Evolutionary conservation across 2,113 vertebrate genomes (phyloP).

Genomic region (Passer montanus): DNA sequence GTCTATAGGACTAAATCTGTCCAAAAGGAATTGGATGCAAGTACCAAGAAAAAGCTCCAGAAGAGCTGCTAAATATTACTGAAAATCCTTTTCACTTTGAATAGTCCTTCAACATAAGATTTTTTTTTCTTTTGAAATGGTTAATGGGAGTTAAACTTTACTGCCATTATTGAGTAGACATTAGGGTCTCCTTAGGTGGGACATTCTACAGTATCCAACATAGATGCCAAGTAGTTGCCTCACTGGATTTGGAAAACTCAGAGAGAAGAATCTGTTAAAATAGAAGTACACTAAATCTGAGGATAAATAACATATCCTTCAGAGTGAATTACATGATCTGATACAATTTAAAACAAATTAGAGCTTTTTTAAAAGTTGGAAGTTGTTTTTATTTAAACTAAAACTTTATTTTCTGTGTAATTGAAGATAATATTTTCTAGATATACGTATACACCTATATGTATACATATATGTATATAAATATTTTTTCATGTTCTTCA

Average conservation of each 20-base stretch:
- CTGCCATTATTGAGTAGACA: background rate
- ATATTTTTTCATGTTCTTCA: background rate
- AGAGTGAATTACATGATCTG: background rate
- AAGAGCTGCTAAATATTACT: background rate
- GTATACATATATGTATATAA: too few relatives aligned
- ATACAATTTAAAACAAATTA: background rate
- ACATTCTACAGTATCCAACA: background rate
- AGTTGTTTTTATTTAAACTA: background rate
- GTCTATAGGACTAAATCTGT: background rate
- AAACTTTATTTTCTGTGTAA: background rate
- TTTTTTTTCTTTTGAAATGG: background rate
- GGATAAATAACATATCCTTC: background rate
- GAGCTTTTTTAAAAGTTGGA: fast-evolving
- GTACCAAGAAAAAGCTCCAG: background rate
- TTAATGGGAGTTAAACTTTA: background rate
- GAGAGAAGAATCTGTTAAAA: background rate
- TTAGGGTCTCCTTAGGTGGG: background rate
- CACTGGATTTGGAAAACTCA: background rate
- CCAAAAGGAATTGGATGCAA: background rate
- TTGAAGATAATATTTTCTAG: background rate
- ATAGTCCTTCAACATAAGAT: background rate
- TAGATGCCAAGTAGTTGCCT: background rate
- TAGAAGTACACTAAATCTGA: background rate
- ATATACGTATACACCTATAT: too few relatives aligned
- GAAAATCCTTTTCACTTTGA: background rate